Percentiles rank a stretch among this genome's conserved stretches.
These are phyloP conservation scores for Nasua narica DNA, from an alignment of 2,797 vertebrate genomes.

Conservation along the genomic window DNA sequence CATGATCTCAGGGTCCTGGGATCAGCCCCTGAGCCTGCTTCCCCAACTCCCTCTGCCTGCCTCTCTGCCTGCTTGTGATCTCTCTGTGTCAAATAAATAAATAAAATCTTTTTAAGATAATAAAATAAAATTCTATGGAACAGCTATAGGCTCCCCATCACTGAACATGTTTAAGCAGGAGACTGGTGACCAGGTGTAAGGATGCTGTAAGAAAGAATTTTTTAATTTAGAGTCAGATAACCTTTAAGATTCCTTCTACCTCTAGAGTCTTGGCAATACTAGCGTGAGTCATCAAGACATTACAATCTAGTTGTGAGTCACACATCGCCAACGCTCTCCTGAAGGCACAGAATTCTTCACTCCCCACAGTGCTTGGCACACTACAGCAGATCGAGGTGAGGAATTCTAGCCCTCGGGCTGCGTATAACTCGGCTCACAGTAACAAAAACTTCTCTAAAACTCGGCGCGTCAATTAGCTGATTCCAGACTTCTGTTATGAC, in stretches of 20 bases:
- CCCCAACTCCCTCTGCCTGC: too few relatives aligned
- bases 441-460: slow-evolving; percentile 30
- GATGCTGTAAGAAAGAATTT: background rate
- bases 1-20: too few relatives aligned
- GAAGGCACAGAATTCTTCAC: slow-evolving; percentile 47
- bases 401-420: slow-evolving; percentile 71
- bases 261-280: slow-evolving; percentile 17
- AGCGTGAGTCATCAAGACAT: slow-evolving; percentile 54
- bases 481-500: background rate
- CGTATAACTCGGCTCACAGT: background rate
- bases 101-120: too few relatives aligned
- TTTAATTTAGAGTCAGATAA: background rate
- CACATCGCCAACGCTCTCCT: slow-evolving; percentile 21
- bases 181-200: slow-evolving; percentile 1
- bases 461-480: background rate
- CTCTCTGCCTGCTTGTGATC: too few relatives aligned
- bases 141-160: background rate
- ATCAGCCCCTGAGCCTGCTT: too few relatives aligned
- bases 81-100: too few relatives aligned
- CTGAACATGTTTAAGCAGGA: background rate
- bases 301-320: slow-evolving; percentile 61
- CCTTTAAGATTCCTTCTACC: background rate
- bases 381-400: background rate
- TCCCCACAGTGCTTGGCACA: slow-evolving; percentile 33
- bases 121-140: background rate